phyloP scores from a whole-genome alignment of 2,113 vertebrate genomes.

The Nasalis larvatus region DNA sequence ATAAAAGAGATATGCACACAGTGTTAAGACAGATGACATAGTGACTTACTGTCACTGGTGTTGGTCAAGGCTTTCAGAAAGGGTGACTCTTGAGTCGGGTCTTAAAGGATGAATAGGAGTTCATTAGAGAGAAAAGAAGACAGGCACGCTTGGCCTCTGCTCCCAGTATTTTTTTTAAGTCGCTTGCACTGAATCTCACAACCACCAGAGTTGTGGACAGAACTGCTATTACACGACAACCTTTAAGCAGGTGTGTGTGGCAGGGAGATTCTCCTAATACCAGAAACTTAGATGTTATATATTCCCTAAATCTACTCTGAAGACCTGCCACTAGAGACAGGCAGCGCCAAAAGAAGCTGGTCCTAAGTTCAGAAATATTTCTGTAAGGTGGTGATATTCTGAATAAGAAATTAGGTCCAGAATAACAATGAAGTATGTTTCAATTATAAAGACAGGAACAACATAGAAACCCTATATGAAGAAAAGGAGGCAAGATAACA shows the following conservation, averaged over 20 bases:
- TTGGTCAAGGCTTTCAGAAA: background rate
- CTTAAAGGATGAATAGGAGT: background rate
- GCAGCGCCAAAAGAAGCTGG: background rate
- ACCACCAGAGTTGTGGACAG: background rate
- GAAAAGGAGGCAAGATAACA: background rate
- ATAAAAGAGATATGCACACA: background rate
- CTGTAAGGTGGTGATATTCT: background rate
- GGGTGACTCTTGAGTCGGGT: background rate
- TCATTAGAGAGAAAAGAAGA: background rate
- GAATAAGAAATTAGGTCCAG: background rate
- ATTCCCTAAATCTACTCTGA: background rate
- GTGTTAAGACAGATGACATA: background rate
- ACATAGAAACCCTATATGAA: background rate
- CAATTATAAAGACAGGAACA: slow-evolving; percentile 1
- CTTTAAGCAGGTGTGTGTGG: background rate
- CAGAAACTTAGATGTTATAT: background rate
- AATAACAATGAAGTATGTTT: background rate
- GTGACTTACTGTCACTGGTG: background rate
- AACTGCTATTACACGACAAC: background rate
- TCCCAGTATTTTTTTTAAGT: background rate
- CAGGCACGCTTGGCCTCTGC: background rate
- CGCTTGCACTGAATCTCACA: background rate
- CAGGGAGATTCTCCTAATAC: background rate
- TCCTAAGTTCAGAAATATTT: background rate
- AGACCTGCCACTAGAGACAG: background rate